Evolutionary conservation across 2,113 vertebrate species (phyloP), one percentile per base, ranked within the genome.

Genomic region (Camelus bactrianus): DNA sequence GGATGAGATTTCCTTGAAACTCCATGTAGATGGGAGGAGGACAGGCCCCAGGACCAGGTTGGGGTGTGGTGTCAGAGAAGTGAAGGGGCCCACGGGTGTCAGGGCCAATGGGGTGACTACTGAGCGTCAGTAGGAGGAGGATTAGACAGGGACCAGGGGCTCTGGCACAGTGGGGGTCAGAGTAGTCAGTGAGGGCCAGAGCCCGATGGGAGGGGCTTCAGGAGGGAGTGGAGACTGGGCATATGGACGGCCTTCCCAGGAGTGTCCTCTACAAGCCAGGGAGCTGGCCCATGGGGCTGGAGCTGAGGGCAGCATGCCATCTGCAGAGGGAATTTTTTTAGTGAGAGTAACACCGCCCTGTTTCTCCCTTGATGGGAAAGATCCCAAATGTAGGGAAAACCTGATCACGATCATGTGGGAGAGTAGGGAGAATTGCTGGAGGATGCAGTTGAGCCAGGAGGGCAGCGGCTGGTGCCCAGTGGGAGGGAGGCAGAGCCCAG

Each of bases 351-450:
- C 17, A 38, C 6, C 30, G 50, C 30, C 11, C 4, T 3, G 30
- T 62, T 17, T 96, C 10, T 70, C 64, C 79, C 30, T 42, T 58
- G n/a, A 48, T 11, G 32, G 62, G 67, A 69, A 35, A 26, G 52
- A 16, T 32, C 56, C 30, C 3, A 4, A 13, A 1, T 13, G n/a
- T 38, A 46, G 60, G 83, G 8, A 64, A 35, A 54, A 11, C 20
- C 24, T 42, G 38, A 42, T 42, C 38, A 42, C 0, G 1, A 11
- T 16, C 26, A 6, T 5, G 12, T 7, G 0, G 24, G 6, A 48
- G 30, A 10, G 9, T 5, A 48, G 70, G 20, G 42, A 42, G 42
- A 16, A 9, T 30, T 54, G 26, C 20, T 69, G n/a, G 81, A 69
- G 46, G 4, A 28, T n/a, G 52, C 5, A 1, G 8, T 0, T 56